Evolutionary conservation across 2,888 invertebrate species (phyloP).

Genomic region (Bellardia bayeri): DNA sequence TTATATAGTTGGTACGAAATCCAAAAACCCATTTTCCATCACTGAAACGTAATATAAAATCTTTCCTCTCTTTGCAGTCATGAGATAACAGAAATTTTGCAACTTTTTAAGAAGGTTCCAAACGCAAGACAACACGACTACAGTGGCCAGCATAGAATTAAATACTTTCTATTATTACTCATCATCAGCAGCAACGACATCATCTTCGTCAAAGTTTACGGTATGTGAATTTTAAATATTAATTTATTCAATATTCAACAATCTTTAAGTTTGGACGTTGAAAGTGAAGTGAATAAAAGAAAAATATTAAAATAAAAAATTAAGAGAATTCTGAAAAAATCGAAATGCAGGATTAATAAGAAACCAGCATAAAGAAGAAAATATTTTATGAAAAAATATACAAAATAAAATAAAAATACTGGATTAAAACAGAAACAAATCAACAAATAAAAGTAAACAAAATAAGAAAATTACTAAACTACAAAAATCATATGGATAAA

Average conservation of each 20-base stretch:
- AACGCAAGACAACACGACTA: background rate
- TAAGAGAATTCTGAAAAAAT: background rate
- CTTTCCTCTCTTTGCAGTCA: background rate
- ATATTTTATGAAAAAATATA: background rate
- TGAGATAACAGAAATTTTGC: constrained; percentile 15
- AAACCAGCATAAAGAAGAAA: background rate
- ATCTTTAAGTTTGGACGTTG: constrained; percentile 61
- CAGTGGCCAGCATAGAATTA: background rate
- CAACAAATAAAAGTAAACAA: constrained; percentile 5
- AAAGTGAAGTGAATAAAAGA: constrained; percentile 38
- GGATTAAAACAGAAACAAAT: background rate
- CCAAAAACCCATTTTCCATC: no score
- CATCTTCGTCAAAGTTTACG: constrained; percentile 20
- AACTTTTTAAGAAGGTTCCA: background rate
- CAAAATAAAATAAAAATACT: background rate
- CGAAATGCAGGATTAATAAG: background rate
- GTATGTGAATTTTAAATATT: constrained; percentile 32
- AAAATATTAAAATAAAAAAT: constrained; percentile 6
- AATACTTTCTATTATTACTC: constrained; percentile 22
- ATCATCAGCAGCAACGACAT: constrained; percentile 30
- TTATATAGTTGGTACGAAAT: no score
- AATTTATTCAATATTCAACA: constrained; percentile 55
- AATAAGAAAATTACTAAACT: background rate
- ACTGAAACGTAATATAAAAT: no score
- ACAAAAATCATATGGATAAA: background rate